Evolutionary conservation across 2,113 vertebrate species (phyloP).

Genomic region (Sphaerodactylus townsendi): DNA sequence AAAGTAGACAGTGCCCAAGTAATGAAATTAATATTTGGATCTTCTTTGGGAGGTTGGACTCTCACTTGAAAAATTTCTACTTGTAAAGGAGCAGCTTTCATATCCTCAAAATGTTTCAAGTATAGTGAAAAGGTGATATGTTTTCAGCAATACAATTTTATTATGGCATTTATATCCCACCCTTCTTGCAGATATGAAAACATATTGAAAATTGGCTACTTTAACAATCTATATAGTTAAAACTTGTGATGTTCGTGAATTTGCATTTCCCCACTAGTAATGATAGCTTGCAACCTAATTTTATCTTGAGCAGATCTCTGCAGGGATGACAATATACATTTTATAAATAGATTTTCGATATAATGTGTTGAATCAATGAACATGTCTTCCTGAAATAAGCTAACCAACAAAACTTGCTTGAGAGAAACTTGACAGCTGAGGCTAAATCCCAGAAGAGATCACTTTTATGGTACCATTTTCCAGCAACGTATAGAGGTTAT

Average conservation of each 20-base stretch:
- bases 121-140: not conserved
- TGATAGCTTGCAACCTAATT: no score
- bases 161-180: not conserved
- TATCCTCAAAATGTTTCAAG: not conserved
- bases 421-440: not conserved
- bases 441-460: not conserved
- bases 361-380: not conserved
- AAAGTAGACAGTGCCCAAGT: accelerated
- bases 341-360: not conserved
- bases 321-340: no score
- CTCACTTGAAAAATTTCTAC: not conserved
- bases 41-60: not conserved
- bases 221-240: no score
- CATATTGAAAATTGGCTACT: no score
- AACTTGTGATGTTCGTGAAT: no score
- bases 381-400: not conserved
- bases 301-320: no score
- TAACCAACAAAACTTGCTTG: not conserved
- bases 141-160: not conserved
- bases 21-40: not conserved
- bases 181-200: not conserved
- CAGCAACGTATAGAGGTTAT: no score
- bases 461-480: not conserved
- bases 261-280: no score
- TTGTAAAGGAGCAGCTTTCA: not conserved